Evolutionary conservation across 2,888 invertebrate species (phyloP).

Genomic region (Caenorhabditis macrosperma): DNA sequence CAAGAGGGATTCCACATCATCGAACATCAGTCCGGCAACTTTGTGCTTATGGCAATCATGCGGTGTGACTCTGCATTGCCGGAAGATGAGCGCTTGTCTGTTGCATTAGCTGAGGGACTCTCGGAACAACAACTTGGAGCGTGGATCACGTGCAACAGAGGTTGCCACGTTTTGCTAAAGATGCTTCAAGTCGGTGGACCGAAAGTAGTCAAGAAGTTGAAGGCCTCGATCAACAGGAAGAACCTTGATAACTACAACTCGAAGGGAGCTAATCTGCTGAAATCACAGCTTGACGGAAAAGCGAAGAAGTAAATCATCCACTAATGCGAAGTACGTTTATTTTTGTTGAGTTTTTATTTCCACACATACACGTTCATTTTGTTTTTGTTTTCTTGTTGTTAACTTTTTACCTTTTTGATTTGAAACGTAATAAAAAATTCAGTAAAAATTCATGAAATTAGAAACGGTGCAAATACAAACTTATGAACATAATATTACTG

Average conservation of each 20-base stretch:
- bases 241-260: constrained; percentile 62
- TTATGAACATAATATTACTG: too few species aligned
- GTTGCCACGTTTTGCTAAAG: constrained; percentile 74
- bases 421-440: background rate
- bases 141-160: constrained; percentile 76
- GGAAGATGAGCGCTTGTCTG: constrained; percentile 68
- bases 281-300: constrained; percentile 48
- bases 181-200: constrained; percentile 71
- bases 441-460: background rate
- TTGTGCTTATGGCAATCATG: constrained; percentile 53
- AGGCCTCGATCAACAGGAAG: constrained; percentile 60
- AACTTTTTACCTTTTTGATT: constrained; percentile 11
- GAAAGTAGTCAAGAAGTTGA: constrained; percentile 58
- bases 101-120: constrained; percentile 65
- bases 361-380: background rate
- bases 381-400: constrained; percentile 16
- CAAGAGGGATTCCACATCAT: constrained; percentile 64
- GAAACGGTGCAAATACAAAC: background rate
- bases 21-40: constrained; percentile 66
- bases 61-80: constrained; percentile 62
- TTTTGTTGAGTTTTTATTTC: background rate
- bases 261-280: constrained; percentile 64
- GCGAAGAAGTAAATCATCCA: constrained; percentile 14
- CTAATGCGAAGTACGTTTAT: background rate
- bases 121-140: constrained; percentile 65